Conservation (phyloP, 2,888 invertebrate species). For the Allolobophora icterica region DNA sequence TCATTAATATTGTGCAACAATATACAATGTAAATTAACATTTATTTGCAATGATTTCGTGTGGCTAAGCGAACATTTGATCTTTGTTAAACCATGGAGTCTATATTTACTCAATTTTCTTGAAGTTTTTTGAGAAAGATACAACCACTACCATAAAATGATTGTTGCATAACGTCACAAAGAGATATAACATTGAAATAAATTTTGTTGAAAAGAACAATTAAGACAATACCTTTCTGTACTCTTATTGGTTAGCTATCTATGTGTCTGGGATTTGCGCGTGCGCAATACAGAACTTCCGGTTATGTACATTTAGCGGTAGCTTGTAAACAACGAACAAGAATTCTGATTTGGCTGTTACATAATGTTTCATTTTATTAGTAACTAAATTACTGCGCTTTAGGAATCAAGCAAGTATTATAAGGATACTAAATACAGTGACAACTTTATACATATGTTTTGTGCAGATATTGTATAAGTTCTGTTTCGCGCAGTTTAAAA, state of each 20-base stretch:
- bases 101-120: neutral
- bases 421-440: neutral
- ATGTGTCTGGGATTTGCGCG: neutral
- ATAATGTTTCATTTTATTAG: constrained; percentile 13
- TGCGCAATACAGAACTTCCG: neutral
- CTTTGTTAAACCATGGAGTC: neutral
- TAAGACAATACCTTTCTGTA: neutral
- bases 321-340: neutral
- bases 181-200: neutral
- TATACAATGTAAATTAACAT: no score
- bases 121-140: neutral
- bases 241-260: neutral
- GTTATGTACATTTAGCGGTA: neutral
- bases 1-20: no score
- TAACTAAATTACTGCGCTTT: neutral
- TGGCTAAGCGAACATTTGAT: no score
- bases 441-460: neutral
- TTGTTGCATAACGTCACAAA: neutral
- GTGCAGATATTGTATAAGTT: neutral
- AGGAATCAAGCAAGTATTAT: constrained; percentile 11
- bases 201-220: neutral
- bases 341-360: neutral
- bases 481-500: neutral
- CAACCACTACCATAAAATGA: neutral
- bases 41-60: no score